Conservation (phyloP, 2,113 vertebrate genomes). For the Marmota flaviventris region DNA sequence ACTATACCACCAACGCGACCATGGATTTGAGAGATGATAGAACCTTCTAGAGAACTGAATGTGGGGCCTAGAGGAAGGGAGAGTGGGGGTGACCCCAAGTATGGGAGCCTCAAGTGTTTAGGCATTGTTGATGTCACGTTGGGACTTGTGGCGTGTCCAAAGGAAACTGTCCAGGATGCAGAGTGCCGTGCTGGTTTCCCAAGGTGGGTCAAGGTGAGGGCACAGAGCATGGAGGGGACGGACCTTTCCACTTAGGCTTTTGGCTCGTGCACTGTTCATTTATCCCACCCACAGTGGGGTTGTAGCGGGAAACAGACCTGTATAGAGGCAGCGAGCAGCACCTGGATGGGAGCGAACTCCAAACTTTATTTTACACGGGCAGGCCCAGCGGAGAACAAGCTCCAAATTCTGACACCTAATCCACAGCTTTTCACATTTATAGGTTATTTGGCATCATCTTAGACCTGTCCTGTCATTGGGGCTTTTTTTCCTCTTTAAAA, state of each 20-base stretch:
- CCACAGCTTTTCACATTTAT: no score
- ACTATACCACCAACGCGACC: constrained; percentile 87
- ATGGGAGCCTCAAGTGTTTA: background rate
- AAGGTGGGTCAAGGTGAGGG: background rate
- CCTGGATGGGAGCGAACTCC: no score
- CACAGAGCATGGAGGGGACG: background rate
- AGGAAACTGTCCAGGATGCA: background rate
- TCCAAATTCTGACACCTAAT: no score
- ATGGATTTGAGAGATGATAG: background rate
- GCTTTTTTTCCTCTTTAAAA: no score
- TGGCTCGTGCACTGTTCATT: background rate
- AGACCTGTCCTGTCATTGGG: no score
- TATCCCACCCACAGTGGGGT: no score
- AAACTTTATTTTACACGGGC: no score
- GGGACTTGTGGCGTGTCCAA: background rate
- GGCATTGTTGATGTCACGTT: background rate
- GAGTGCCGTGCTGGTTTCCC: background rate
- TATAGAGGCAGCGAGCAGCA: no score
- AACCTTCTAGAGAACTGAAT: background rate
- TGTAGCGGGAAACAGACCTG: no score
- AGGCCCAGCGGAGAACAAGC: no score
- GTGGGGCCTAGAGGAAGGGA: background rate
- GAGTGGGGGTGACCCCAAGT: no score
- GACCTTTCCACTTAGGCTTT: background rate
- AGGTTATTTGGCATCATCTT: no score